These are phyloP conservation scores for Anomalospiza imberbis DNA, from an alignment of 2,797 vertebrate species.

Conservation along the genomic window DNA sequence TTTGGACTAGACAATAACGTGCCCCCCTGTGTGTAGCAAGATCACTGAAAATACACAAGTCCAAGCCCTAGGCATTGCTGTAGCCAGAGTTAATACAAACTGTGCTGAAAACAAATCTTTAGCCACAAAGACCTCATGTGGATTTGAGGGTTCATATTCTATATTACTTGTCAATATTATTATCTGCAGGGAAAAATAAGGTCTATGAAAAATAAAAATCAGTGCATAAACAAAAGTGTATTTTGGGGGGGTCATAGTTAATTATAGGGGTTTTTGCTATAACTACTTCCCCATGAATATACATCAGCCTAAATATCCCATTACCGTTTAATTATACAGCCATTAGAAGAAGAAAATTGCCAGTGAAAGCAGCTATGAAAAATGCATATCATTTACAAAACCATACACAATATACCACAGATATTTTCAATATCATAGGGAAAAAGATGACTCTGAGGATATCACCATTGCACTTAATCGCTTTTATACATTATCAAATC, in stretches of 20 bases:
- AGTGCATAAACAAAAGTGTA: slow-evolving; percentile 14
- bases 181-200: background rate
- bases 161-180: background rate
- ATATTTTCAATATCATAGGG: slow-evolving; percentile 28
- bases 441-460: slow-evolving; percentile 46
- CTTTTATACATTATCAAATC: slow-evolving; percentile 45
- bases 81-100: background rate
- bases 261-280: slow-evolving; percentile 65
- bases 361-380: slow-evolving; percentile 67
- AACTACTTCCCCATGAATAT: slow-evolving; percentile 65
- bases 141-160: background rate
- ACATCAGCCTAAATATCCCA: slow-evolving; percentile 68
- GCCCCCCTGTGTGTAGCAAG: background rate
- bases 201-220: background rate
- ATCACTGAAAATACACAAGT: background rate
- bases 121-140: background rate
- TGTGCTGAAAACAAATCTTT: background rate
- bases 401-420: slow-evolving; percentile 5
- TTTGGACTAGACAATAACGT: background rate
- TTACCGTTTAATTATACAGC: slow-evolving; percentile 73
- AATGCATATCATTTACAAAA: slow-evolving; percentile 56
- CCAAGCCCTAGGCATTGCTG: background rate
- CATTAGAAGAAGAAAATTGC: slow-evolving; percentile 70
- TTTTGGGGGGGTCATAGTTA: background rate
- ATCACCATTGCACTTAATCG: slow-evolving; percentile 45